phyloP scores from a whole-genome alignment of 2,797 vertebrate genomes.

The Hydrocynus forskahlii region DNA sequence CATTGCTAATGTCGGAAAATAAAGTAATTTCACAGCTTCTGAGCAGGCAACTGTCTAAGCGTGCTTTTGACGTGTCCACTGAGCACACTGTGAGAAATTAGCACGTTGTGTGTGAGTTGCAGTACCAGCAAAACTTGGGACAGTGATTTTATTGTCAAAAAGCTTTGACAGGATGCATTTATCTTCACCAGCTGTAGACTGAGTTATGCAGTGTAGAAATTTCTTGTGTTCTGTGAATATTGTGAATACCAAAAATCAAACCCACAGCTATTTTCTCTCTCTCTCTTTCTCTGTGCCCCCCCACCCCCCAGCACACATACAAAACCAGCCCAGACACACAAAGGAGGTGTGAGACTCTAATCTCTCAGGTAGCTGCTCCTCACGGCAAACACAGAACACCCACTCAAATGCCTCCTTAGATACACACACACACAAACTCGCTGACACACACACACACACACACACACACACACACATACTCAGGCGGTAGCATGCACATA shows the following conservation, averaged over 20 bases:
- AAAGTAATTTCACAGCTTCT: no score
- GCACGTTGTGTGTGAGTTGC: no score
- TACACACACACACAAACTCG: slow-evolving; percentile 42
- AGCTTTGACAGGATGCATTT: neutral
- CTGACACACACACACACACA: no score
- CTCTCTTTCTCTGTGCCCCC: slow-evolving; percentile 3
- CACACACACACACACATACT: neutral
- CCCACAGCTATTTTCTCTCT: slow-evolving; percentile 39
- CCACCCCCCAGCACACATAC: slow-evolving; percentile 24
- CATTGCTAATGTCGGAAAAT: no score
- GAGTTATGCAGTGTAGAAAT: neutral
- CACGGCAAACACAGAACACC: slow-evolving; percentile 56
- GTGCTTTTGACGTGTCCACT: no score
- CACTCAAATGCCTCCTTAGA: slow-evolving; percentile 42
- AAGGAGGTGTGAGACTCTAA: slow-evolving; percentile 52
- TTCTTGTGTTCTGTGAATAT: slow-evolving; percentile 37
- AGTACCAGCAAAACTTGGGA: no score
- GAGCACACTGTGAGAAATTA: no score
- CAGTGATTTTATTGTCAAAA: no score
- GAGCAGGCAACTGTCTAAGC: no score
- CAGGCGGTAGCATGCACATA: slow-evolving; percentile 41
- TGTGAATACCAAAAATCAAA: slow-evolving; percentile 38
- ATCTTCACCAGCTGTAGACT: neutral
- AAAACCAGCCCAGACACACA: slow-evolving; percentile 43
- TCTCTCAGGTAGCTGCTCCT: slow-evolving; percentile 57